phyloP scores from a whole-genome alignment of 2,113 vertebrate species.

The Daubentonia madagascariensis region DNA sequence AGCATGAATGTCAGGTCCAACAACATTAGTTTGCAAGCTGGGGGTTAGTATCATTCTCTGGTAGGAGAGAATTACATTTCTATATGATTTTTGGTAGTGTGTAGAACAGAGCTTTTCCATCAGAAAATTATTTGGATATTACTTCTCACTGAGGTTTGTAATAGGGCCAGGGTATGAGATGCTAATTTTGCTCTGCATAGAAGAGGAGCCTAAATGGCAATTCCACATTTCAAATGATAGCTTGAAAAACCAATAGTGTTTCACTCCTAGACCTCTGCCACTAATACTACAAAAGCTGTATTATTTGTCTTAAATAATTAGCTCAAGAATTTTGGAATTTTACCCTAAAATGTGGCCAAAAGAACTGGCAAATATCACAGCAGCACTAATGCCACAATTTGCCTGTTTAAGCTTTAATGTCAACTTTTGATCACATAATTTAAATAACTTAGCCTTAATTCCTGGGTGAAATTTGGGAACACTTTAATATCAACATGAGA shows the following conservation, averaged over 20 bases:
- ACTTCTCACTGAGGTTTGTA: background rate
- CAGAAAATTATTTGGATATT: background rate
- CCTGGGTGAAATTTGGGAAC: conserved; percentile 41
- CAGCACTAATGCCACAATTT: background rate
- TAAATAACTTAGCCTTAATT: conserved; percentile 59
- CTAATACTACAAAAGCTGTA: background rate
- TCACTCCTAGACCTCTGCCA: background rate
- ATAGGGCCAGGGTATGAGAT: background rate
- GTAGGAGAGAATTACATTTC: background rate
- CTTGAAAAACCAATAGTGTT: background rate
- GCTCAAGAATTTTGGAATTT: conserved; percentile 38
- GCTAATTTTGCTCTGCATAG: background rate
- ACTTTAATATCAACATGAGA: conserved; percentile 51
- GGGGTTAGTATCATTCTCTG: no score
- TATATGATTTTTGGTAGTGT: background rate
- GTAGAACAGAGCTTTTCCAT: background rate
- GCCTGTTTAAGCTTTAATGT: conserved; percentile 37
- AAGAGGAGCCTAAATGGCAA: background rate
- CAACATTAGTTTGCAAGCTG: background rate
- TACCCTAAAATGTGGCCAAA: conserved; percentile 6
- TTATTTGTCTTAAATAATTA: conserved; percentile 25
- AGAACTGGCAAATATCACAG: conserved; percentile 33
- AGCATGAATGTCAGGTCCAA: background rate
- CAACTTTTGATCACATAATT: conserved; percentile 44
- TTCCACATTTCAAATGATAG: background rate